phyloP scores from a whole-genome alignment of 2,113 vertebrate genomes.

The Talpa occidentalis region DNA sequence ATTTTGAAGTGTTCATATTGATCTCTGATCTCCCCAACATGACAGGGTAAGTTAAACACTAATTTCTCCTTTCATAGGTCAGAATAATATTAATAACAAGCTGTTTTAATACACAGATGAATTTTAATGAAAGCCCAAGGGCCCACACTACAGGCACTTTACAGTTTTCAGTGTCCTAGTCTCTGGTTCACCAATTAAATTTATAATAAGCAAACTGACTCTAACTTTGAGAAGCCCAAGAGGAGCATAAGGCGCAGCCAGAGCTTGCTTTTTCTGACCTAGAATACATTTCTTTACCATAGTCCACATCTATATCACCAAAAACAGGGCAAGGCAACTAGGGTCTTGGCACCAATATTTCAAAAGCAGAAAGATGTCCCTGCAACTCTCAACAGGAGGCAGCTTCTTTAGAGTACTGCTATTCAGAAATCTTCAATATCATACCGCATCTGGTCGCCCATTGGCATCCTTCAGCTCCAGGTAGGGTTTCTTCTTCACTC shows the following conservation, averaged over 20 bases:
- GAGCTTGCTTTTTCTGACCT: not conserved
- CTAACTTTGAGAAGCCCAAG: not conserved
- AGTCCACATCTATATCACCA: not conserved
- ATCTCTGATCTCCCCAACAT: not conserved
- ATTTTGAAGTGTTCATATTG: not conserved
- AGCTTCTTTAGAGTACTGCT: not conserved
- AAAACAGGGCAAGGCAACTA: not conserved
- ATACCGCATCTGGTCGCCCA: slow-evolving; percentile 95
- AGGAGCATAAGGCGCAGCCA: not conserved
- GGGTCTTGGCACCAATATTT: not conserved
- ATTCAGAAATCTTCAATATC: not conserved
- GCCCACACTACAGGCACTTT: not conserved
- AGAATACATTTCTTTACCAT: not conserved
- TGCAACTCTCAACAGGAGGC: not conserved
- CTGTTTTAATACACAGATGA: not conserved
- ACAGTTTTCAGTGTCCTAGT: not conserved
- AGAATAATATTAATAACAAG: not conserved
- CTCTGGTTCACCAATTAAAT: not conserved
- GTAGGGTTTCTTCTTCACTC: slow-evolving; percentile 98
- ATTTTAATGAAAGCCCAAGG: not conserved
- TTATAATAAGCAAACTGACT: not conserved
- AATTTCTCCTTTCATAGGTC: not conserved
- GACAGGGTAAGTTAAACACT: not conserved
- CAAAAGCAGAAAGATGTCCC: not conserved
- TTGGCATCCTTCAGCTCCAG: slow-evolving; percentile 95